phyloP scores from a whole-genome alignment of 2,888 invertebrate genomes.

The Drosophila helvetica region DNA sequence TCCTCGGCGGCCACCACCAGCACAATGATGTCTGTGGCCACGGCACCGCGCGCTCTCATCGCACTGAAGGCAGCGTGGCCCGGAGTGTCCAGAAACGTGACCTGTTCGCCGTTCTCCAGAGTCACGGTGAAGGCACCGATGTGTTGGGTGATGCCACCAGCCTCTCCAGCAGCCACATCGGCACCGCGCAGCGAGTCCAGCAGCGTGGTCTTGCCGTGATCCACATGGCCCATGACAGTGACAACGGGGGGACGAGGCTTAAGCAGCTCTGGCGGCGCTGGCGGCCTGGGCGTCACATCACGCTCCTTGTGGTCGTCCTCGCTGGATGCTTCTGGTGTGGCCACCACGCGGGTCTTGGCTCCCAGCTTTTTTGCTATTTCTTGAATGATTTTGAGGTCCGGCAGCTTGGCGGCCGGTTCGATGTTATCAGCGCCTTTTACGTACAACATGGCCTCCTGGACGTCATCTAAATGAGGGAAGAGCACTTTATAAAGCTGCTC shows the following conservation, averaged over 20 bases:
- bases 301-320: conserved; percentile 82
- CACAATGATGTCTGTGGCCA: conserved; percentile 96
- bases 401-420: conserved; percentile 86
- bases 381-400: conserved; percentile 87
- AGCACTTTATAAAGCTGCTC: background rate
- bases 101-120: conserved; percentile 88
- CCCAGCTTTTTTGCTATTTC: conserved; percentile 89
- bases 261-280: conserved; percentile 87
- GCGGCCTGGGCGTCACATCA: conserved; percentile 87
- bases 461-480: conserved; percentile 85
- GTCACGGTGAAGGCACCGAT: conserved; percentile 97
- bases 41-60: conserved; percentile 97
- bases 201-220: conserved; percentile 99
- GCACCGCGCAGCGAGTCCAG: conserved; percentile 94
- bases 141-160: conserved; percentile 99
- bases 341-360: conserved; percentile 86
- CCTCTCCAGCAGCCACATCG: conserved; percentile 94
- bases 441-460: conserved; percentile 88
- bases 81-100: conserved; percentile 99
- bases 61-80: conserved; percentile 98
- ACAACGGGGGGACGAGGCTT: conserved; percentile 95
- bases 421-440: conserved; percentile 86
- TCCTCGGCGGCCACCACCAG: conserved; percentile 99
- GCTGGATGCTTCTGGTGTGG: conserved; percentile 81
- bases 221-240: conserved; percentile 99